Conservation (phyloP, 1,140 invertebrate species). For the Trichoplusia ni region DNA sequence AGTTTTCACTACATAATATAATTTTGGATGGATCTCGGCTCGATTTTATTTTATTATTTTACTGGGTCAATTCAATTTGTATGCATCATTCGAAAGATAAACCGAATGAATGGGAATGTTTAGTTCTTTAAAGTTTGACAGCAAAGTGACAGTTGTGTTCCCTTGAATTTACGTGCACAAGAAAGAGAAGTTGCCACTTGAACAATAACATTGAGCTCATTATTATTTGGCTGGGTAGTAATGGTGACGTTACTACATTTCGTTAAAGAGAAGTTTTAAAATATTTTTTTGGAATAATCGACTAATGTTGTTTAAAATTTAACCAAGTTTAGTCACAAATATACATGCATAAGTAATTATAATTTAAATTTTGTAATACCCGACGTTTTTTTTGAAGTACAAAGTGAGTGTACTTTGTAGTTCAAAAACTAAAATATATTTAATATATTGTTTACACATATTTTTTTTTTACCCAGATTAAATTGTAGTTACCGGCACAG, state of each 20-base stretch:
- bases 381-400: too few relatives aligned
- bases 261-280: not conserved
- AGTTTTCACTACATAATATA: conserved; percentile 63
- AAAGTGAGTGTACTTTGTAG: too few relatives aligned
- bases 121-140: conserved; percentile 18
- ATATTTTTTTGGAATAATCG: too few relatives aligned
- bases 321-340: too few relatives aligned
- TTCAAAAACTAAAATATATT: too few relatives aligned
- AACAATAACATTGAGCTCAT: not conserved
- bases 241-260: conserved; percentile 24
- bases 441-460: too few relatives aligned
- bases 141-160: conserved; percentile 18
- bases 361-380: too few relatives aligned
- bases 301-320: too few relatives aligned
- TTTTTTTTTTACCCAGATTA: too few relatives aligned
- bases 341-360: too few relatives aligned
- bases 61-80: conserved; percentile 40
- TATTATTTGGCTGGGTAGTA: conserved; percentile 10
- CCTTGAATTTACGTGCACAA: not conserved
- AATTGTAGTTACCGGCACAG: too few relatives aligned
- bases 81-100: conserved; percentile 34
- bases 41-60: conserved; percentile 45
- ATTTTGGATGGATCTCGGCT: conserved; percentile 38
- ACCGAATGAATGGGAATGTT: conserved; percentile 1
- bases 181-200: conserved; percentile 7